Conservation (phyloP, 1,140 invertebrate genomes). For the silkworm (Bombyx mori) region DNA sequence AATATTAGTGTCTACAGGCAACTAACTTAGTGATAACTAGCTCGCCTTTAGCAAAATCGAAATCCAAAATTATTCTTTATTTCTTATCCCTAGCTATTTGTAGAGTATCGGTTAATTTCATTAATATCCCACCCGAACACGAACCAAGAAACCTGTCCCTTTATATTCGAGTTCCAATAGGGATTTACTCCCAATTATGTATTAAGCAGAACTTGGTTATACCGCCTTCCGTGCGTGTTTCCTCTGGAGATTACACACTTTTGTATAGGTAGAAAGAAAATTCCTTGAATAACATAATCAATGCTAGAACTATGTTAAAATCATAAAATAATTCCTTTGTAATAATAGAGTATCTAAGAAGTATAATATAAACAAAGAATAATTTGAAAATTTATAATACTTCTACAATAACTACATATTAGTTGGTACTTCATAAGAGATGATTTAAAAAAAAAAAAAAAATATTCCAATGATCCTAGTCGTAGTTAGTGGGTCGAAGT, state of each 20-base stretch:
- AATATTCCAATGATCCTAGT: too few species aligned
- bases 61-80: neutral
- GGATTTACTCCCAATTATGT: constrained; percentile 64
- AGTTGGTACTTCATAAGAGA: too few species aligned
- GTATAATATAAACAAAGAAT: neutral
- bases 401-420: too few species aligned
- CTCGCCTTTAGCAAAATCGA: too few species aligned
- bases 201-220: constrained; percentile 54
- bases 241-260: constrained; percentile 24
- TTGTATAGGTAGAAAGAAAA: constrained; percentile 2
- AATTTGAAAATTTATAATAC: neutral
- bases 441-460: too few species aligned
- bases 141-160: constrained; percentile 50
- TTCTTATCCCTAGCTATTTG: constrained; percentile 18
- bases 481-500: too few species aligned
- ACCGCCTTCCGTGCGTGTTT: constrained; percentile 34
- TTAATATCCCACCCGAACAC: constrained; percentile 59
- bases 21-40: too few species aligned
- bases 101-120: constrained; percentile 53
- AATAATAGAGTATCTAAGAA: neutral
- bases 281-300: neutral
- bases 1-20: too few species aligned
- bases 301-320: neutral
- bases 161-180: constrained; percentile 42
- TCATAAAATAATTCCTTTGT: neutral